These are phyloP conservation scores for Phaenicophaeus curvirostris DNA, from an alignment of 2,797 vertebrate genomes.

Conservation along the genomic window DNA sequence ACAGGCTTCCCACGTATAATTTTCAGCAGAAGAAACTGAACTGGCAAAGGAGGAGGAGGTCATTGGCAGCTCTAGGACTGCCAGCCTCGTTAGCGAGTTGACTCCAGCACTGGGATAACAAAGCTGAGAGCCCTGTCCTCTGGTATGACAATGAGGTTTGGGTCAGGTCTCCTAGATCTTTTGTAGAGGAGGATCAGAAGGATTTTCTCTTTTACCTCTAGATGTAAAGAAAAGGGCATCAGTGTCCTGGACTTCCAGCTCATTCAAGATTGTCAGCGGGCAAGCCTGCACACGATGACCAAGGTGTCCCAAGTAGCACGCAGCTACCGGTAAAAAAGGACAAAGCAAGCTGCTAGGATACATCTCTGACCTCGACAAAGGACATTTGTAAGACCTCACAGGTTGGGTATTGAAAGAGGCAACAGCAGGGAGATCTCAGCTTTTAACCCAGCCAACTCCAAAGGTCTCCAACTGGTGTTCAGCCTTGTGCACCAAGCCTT, in stretches of 20 bases:
- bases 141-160: rapidly evolving
- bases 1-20: rapidly evolving
- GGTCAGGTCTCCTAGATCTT: not conserved
- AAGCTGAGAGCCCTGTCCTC: not conserved
- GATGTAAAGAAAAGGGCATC: not conserved
- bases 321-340: not conserved
- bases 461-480: not conserved
- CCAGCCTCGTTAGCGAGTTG: rapidly evolving
- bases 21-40: not conserved
- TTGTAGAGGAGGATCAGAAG: not conserved
- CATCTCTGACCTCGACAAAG: not conserved
- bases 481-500: not conserved
- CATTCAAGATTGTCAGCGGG: not conserved
- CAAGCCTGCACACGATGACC: not conserved
- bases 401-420: not conserved
- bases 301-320: rapidly evolving
- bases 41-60: not conserved
- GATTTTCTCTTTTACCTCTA: not conserved
- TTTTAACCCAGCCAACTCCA: not conserved
- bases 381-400: not conserved
- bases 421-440: not conserved
- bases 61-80: not conserved
- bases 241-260: not conserved
- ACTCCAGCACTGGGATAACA: not conserved
- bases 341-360: not conserved